Percentiles rank a stretch among this genome's conserved stretches.
Evolutionary conservation across 2,888 invertebrate species (phyloP).

Genomic region (Lycophotia porphyrea): DNA sequence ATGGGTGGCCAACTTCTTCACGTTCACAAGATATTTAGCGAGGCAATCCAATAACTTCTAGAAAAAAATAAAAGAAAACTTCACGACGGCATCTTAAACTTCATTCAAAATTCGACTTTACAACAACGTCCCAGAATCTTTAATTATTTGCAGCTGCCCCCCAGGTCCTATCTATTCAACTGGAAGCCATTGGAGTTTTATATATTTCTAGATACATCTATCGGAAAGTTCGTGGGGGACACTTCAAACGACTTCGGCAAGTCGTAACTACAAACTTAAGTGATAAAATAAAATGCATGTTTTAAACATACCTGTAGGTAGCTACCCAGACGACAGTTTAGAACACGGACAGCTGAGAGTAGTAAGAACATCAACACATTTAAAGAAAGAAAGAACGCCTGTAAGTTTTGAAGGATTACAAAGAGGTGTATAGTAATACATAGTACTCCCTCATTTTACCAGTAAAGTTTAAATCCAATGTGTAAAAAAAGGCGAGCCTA

Average conservation of each 20-base stretch:
- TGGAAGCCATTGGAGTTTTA: conserved; percentile 59
- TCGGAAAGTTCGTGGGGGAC: conserved; percentile 51
- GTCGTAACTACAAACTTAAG: conserved; percentile 54
- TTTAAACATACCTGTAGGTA: conserved; percentile 8
- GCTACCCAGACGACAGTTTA: neutral
- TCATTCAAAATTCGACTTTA: conserved; percentile 27
- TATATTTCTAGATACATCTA: conserved; percentile 61
- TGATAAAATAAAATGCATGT: conserved; percentile 54
- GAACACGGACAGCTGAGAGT: neutral
- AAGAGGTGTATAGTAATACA: no score
- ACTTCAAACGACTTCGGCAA: conserved; percentile 61
- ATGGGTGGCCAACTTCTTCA: neutral
- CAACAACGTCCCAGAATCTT: conserved; percentile 3
- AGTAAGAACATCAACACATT: neutral
- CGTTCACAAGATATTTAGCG: conserved; percentile 14
- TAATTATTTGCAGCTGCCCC: neutral
- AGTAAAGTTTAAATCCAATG: neutral
- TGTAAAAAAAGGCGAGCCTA: neutral
- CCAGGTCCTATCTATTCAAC: conserved; percentile 28
- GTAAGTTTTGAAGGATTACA: neutral
- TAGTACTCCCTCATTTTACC: neutral
- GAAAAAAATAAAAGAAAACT: conserved; percentile 19
- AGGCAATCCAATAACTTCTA: conserved; percentile 12
- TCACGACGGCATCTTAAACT: neutral
- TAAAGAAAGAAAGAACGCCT: neutral